Base-by-base conservation (phyloP, 2,113 vertebrate genomes). In the Alces alces region DNA sequence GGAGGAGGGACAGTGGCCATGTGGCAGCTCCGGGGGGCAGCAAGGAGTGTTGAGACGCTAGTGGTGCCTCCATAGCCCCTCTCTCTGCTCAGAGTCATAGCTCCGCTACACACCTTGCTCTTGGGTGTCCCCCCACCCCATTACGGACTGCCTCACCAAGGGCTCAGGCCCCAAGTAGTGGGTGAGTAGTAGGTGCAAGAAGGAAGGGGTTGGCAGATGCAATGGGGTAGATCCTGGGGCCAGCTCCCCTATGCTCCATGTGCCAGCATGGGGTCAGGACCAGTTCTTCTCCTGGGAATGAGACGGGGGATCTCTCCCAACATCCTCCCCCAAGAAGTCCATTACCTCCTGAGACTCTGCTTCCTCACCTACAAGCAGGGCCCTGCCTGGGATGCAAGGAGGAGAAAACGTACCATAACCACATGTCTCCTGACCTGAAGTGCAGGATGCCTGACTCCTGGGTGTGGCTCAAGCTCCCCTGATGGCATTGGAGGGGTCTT, bases 241-340 rank as follows among this genome's bases (percentile, higher is more conserved):
- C 19, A 80, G 78, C 12, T 58, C 6, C 28, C 55, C 25, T 2
- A 30, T 0, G 3, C 25, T 8, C 4, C 0, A 3, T 3, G 19
- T 30, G 19, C 19, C 39, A 78, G 47, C 2, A 54, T 12, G 30
- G 30, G n/a, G 15, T 28, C n/a, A 28, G 21, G 58, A 23, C 13
- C 43, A 91, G 23, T 39, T 33, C 58, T 39, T 30, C 45, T 39
- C 36, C 21, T 85, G 19, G 14, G 27, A 43, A 60, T 33, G 14
- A 19, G 17, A 21, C 0, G 1, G 30, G 30, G 12, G 11, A 28
- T 64, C 66, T 90, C 89, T 84, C 25, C 36, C 36, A 83, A 3
- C 2, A 54, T 13, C 7, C 4, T 17, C 30, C 0, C 3, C 7
- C 21, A 15, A 9, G 60, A 88, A 21, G 64, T 23, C 15, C 16